phyloP scores from a whole-genome alignment of 2,113 vertebrate species.

The Lepisosteus oculatus region DNA sequence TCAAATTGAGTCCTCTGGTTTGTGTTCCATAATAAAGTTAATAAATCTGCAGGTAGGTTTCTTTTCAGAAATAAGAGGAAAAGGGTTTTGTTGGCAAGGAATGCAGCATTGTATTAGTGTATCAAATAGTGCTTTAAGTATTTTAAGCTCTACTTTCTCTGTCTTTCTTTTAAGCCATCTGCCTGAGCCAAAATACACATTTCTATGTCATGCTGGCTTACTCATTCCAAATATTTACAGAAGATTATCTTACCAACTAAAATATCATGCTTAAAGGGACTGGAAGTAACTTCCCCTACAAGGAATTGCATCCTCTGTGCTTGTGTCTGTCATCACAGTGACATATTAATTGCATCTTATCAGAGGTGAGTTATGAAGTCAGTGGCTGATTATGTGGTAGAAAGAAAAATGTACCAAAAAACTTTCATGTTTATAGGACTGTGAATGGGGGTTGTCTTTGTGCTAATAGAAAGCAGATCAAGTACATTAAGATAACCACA shows the following conservation, averaged over 20 bases:
- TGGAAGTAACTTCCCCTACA: neutral
- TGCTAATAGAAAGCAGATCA: neutral
- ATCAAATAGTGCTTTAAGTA: conserved; percentile 10
- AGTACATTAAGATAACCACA: neutral
- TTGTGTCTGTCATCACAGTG: neutral
- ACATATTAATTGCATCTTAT: neutral
- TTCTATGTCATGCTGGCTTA: conserved; percentile 1
- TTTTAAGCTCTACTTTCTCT: neutral
- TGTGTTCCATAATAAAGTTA: too few relatives aligned
- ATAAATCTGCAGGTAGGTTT: conserved; percentile 10
- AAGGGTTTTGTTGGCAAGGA: conserved; percentile 22
- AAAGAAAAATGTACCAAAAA: neutral
- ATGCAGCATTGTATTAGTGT: conserved; percentile 20
- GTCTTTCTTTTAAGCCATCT: conserved; percentile 16
- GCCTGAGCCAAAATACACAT: conserved; percentile 15
- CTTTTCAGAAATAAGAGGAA: conserved; percentile 2
- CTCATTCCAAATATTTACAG: conserved; percentile 12
- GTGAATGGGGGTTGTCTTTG: neutral
- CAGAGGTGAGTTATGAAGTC: neutral
- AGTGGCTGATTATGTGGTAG: neutral
- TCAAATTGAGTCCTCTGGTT: too few relatives aligned
- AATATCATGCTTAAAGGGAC: neutral
- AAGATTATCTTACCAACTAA: conserved; percentile 21
- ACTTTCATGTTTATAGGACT: neutral
- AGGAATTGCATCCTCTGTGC: neutral